Evolutionary conservation across 1,140 invertebrate genomes (phyloP).

Genomic region (Galleria mellonella): DNA sequence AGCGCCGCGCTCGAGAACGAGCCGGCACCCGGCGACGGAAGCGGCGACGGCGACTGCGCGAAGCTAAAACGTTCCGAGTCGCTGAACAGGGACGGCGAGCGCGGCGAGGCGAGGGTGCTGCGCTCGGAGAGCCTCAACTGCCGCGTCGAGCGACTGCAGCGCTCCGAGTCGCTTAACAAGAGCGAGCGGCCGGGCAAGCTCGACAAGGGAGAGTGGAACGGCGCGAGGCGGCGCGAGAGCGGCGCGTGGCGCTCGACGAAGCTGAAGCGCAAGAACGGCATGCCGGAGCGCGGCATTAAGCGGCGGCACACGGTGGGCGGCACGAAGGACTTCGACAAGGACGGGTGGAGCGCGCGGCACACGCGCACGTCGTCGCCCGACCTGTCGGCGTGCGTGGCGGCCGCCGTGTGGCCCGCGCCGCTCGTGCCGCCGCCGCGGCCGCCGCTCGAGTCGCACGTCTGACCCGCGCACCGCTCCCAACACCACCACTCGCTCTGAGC

Average conservation of each 20-base stretch:
- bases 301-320: conserved; percentile 94
- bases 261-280: conserved; percentile 83
- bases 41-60: conserved; percentile 23
- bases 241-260: conserved; percentile 75
- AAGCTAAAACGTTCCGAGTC: conserved; percentile 78
- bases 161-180: conserved; percentile 83
- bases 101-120: conserved; percentile 72
- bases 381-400: conserved; percentile 30
- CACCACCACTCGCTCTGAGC: background rate
- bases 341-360: conserved; percentile 68
- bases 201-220: conserved; percentile 88
- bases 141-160: conserved; percentile 72
- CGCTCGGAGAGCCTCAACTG: conserved; percentile 73
- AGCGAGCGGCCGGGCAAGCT: conserved; percentile 83
- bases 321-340: conserved; percentile 84
- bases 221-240: conserved; percentile 81
- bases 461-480: conserved; percentile 15
- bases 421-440: conserved; percentile 51
- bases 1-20: conserved; percentile 29
- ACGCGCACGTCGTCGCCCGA: conserved; percentile 68
- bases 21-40: conserved; percentile 5
- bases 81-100: conserved; percentile 62
- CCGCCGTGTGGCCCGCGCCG: conserved; percentile 33
- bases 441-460: conserved; percentile 70
- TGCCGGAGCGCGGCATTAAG: conserved; percentile 86